Evolutionary conservation across 2,113 vertebrate species (phyloP).

Genomic region (Microcebus murinus): DNA sequence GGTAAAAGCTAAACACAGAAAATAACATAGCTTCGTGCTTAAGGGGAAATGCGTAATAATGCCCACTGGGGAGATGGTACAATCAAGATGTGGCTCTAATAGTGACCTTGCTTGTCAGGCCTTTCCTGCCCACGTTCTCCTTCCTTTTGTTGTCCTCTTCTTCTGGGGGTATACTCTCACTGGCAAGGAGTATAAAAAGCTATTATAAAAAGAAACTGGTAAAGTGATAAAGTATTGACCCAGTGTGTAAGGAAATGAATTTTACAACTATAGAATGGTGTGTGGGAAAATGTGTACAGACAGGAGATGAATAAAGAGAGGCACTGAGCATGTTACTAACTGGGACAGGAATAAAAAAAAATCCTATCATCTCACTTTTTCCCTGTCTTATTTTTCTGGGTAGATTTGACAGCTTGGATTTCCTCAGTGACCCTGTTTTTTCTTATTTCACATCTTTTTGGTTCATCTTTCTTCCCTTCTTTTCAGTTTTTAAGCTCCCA

Average conservation of each 20-base stretch:
- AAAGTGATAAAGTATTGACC: constrained; percentile 62
- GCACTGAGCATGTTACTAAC: constrained; percentile 34
- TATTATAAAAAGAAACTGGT: constrained; percentile 62
- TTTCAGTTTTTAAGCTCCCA: constrained; percentile 4
- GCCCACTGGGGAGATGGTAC: not conserved
- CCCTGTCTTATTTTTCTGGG: constrained; percentile 49
- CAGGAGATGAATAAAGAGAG: constrained; percentile 49
- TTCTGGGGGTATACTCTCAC: constrained; percentile 39
- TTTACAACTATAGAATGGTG: constrained; percentile 40
- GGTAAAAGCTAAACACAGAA: constrained; percentile 61
- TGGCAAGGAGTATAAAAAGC: constrained; percentile 39
- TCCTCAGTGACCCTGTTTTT: constrained; percentile 34
- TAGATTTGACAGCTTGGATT: constrained; percentile 36
- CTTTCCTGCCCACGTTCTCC: not conserved
- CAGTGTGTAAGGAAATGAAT: constrained; percentile 63
- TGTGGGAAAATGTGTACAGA: constrained; percentile 61
- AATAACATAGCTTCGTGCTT: constrained; percentile 52
- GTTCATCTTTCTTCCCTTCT: constrained; percentile 23
- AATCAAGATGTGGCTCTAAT: not conserved
- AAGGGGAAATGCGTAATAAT: constrained; percentile 53
- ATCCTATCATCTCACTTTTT: constrained; percentile 45
- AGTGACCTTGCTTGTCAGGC: not conserved
- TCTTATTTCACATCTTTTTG: constrained; percentile 36
- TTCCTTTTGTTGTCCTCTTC: constrained; percentile 39
- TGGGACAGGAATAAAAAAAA: constrained; percentile 32